Percentiles rank a stretch among this genome's conserved stretches.
Evolutionary conservation across 2,113 vertebrate genomes (phyloP).

Genomic region (Hipposideros armiger): DNA sequence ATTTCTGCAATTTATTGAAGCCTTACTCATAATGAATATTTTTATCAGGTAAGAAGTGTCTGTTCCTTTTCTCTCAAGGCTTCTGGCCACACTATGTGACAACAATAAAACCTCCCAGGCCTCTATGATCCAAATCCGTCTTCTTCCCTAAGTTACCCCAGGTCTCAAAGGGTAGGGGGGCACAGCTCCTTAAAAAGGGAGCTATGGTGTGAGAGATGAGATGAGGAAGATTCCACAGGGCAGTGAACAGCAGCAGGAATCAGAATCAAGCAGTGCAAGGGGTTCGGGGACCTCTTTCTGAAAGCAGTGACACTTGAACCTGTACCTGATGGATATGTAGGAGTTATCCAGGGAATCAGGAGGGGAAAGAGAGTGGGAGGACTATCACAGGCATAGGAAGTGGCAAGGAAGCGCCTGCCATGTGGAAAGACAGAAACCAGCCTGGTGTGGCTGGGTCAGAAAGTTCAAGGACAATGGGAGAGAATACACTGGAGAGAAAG

Average conservation of each 20-base stretch:
- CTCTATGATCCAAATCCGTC: neutral
- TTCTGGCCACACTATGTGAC: neutral
- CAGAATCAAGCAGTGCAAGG: neutral
- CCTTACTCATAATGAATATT: neutral
- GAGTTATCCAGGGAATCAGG: neutral
- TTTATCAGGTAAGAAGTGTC: neutral
- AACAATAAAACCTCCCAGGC: neutral
- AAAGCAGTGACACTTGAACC: neutral
- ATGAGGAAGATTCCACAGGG: neutral
- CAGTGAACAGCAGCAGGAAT: neutral
- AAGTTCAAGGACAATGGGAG: neutral
- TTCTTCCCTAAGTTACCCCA: neutral
- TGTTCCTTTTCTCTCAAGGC: neutral
- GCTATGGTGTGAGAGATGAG: neutral
- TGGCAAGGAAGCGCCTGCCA: neutral
- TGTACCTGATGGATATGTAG: neutral
- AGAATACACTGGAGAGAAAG: neutral
- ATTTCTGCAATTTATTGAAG: constrained; percentile 36
- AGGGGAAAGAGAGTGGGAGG: neutral
- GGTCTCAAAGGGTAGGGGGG: neutral
- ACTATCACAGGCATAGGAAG: neutral
- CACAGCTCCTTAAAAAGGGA: neutral
- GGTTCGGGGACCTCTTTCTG: neutral
- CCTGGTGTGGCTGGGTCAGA: neutral
- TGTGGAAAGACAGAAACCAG: neutral